A percentile compares a stretch with the other conserved stretches of the same genome.
Evolutionary conservation across 2,797 vertebrate genomes (phyloP).

Genomic region (Betta splendens): DNA sequence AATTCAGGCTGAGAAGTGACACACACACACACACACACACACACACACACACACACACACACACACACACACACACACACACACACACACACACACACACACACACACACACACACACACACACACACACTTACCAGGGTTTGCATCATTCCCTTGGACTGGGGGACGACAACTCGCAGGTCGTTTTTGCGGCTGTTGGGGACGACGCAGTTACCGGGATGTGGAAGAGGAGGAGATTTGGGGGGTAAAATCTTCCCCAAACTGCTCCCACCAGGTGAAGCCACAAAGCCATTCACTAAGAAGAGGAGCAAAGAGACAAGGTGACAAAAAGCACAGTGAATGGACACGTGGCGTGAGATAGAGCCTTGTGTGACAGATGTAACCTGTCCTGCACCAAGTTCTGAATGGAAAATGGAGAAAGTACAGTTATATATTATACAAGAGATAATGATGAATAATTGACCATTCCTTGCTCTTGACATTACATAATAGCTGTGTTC

Average conservation of each 20-base stretch:
- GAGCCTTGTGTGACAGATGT: neutral
- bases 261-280: slow-evolving; percentile 82
- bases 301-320: slow-evolving; percentile 18
- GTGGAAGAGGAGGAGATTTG: slow-evolving; percentile 89
- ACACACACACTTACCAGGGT: slow-evolving; percentile 81
- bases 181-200: slow-evolving; percentile 88
- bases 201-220: slow-evolving; percentile 82
- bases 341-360: too few relatives aligned
- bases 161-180: slow-evolving; percentile 91
- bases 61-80: slow-evolving; percentile 37
- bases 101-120: neutral
- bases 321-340: slow-evolving; percentile 2
- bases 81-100: too few relatives aligned
- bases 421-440: slow-evolving; percentile 67
- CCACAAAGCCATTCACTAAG: slow-evolving; percentile 90
- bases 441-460: slow-evolving; percentile 69
- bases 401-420: slow-evolving; percentile 22
- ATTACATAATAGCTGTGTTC: slow-evolving; percentile 58
- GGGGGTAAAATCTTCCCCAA: slow-evolving; percentile 87
- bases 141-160: slow-evolving; percentile 91
- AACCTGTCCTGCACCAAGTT: slow-evolving; percentile 8
- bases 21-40: slow-evolving; percentile 36
- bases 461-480: slow-evolving; percentile 48
- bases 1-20: slow-evolving; percentile 11
- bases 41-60: slow-evolving; percentile 54